Evolutionary conservation across 92 coral and sea anemone genomes (phyloP), one percentile per base, ranked within the genome.

Genomic region (Epizoanthus rinbou): DNA sequence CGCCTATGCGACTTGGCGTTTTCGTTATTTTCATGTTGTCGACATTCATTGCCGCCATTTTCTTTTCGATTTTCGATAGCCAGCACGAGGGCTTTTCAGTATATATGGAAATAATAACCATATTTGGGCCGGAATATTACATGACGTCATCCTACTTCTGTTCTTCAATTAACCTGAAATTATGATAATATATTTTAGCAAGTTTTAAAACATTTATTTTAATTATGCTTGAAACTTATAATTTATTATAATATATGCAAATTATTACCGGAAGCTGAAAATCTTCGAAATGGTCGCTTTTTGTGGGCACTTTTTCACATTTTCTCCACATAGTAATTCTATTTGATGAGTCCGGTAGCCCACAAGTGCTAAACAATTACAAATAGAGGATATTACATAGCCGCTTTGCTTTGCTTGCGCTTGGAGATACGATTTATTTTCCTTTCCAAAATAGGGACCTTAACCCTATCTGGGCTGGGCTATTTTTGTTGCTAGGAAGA

Each of bases 41-140:
- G 4, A 15, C 25, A 17, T 62, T 62, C 31, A 50, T 62, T 18
- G 15, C 70, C 90, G 97, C 97, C 97, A 92, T 92, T 86, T 83
- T 89, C 35, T 56, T 57, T 65, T 70, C 25, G 50, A 13, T 50
- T 17, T 43, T 17, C 66, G 66, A 50, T 69, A 75, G 62, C 22
- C 23, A 25, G 67, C 1, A 31, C 18, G 53, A 14, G 17, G 18
- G 73, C 41, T 17, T 66, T 25, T 3, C 18, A 21, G 14, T 47
- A 8, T 24, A 64, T 63, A 64, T 10, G 69, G 69, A 11, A 53
- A 14, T 18, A 16, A 6, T 16, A 16, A n/a, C 67, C 66, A 28
- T 31, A 52, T 45, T 45, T 45, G 17, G 59, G 28, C 43, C 0
- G 5, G 35, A 19, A 0, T 16, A 43, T 43, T 8, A 43, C 71